Conservation (phyloP, 2,797 vertebrate genomes). For the Anguilla megastoma region DNA sequence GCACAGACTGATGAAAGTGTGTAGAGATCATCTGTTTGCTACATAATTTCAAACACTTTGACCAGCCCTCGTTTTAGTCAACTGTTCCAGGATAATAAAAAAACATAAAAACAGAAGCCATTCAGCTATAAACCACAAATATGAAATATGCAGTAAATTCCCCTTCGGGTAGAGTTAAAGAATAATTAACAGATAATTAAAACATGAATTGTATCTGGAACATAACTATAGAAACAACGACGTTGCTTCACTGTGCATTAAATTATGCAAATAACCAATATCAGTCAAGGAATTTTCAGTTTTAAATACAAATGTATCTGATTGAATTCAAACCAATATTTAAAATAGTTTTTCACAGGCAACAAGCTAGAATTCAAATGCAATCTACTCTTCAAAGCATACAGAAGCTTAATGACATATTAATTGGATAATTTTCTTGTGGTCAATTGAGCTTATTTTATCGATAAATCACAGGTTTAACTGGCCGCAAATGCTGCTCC, state of each 20-base stretch:
- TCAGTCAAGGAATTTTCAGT: too few relatives aligned
- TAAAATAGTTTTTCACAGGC: background rate
- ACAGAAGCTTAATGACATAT: background rate
- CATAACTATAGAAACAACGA: too few relatives aligned
- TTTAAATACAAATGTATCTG: too few relatives aligned
- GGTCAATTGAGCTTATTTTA: background rate
- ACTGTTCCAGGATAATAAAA: background rate
- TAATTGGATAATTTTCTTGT: background rate
- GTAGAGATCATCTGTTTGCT: background rate
- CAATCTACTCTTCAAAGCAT: background rate
- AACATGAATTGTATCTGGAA: too few relatives aligned
- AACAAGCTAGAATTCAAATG: background rate
- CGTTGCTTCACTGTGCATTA: too few relatives aligned
- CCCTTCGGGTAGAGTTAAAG: too few relatives aligned
- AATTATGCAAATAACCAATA: too few relatives aligned
- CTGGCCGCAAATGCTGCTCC: background rate
- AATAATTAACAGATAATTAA: too few relatives aligned
- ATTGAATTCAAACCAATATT: too few relatives aligned
- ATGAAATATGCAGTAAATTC: too few relatives aligned
- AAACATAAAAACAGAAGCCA: background rate
- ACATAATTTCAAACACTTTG: background rate
- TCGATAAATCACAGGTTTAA: background rate
- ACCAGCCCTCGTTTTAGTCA: background rate
- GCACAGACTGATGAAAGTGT: background rate
- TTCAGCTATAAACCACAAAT: too few relatives aligned